Percentiles rank a stretch among this genome's conserved stretches.
These are phyloP conservation scores for Tangara arthus DNA, from an alignment of 2,797 vertebrate genomes.

Conservation along the genomic window DNA sequence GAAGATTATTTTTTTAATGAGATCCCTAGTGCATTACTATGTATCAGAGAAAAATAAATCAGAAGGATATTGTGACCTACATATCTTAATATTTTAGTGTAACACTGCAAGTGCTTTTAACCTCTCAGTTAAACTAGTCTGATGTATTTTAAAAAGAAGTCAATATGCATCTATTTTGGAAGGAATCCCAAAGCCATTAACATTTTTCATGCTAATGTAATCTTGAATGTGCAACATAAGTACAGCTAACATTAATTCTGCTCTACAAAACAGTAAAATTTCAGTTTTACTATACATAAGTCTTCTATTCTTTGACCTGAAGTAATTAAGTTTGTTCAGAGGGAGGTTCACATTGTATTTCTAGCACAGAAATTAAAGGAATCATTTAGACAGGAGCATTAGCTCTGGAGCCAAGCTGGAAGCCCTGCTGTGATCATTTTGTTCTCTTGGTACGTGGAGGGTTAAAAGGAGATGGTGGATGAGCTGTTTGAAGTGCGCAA, in stretches of 20 bases:
- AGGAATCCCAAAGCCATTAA: slow-evolving; percentile 50
- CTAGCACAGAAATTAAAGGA: slow-evolving; percentile 49
- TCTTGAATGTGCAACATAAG: slow-evolving; percentile 5
- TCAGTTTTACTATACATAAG: neutral
- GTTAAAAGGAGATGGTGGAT: slow-evolving; percentile 45
- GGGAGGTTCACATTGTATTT: slow-evolving; percentile 9
- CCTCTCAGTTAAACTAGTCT: slow-evolving; percentile 36
- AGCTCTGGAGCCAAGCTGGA: neutral
- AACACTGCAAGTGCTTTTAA: slow-evolving; percentile 47
- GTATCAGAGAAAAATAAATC: slow-evolving; percentile 25
- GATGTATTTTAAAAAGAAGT: neutral
- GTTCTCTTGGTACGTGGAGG: slow-evolving; percentile 17
- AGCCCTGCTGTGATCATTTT: neutral
- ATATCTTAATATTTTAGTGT: neutral
- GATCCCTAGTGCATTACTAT: slow-evolving; percentile 1
- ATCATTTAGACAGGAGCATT: neutral
- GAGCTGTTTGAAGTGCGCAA: slow-evolving; percentile 37
- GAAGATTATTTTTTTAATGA: neutral
- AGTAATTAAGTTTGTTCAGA: slow-evolving; percentile 60
- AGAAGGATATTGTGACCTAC: slow-evolving; percentile 9
- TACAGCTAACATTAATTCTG: slow-evolving; percentile 48
- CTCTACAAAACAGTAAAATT: slow-evolving; percentile 53
- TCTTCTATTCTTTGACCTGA: slow-evolving; percentile 45
- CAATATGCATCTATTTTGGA: slow-evolving; percentile 30
- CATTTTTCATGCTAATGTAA: slow-evolving; percentile 43